Conservation (phyloP, 2,888 invertebrate species). For the Lasioglossum calceatum region DNA sequence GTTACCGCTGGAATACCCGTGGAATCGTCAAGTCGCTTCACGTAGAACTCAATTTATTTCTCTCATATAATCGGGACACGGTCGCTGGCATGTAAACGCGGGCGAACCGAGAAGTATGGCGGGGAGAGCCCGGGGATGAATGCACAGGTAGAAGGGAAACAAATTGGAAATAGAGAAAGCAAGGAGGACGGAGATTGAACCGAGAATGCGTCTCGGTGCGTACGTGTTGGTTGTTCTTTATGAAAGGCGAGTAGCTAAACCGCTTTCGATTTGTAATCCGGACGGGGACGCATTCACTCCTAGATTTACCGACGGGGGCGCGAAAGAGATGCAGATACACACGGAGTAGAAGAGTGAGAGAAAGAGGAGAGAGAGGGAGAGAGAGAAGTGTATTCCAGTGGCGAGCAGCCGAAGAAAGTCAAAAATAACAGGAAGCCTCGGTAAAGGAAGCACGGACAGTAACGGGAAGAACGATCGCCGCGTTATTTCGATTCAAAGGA, state of each 20-base stretch:
- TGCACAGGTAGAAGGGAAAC: conserved; percentile 41
- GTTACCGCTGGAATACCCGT: conserved; percentile 52
- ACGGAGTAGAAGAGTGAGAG: not conserved
- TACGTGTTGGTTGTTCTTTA: conserved; percentile 72
- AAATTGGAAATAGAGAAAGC: conserved; percentile 49
- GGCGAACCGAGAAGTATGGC: conserved; percentile 16
- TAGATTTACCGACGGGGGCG: conserved; percentile 67
- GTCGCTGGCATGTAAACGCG: conserved; percentile 65
- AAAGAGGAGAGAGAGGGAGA: not conserved
- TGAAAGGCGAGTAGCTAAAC: conserved; percentile 77
- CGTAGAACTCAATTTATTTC: conserved; percentile 79
- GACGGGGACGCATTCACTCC: conserved; percentile 76
- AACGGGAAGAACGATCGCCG: conserved; percentile 50
- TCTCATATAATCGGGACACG: conserved; percentile 74
- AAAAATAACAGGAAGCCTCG: not conserved
- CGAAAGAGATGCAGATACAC: not conserved
- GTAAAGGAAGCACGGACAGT: conserved; percentile 4
- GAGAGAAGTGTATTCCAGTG: not conserved
- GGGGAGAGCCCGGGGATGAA: conserved; percentile 28
- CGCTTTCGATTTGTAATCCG: conserved; percentile 79
- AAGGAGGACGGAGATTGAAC: conserved; percentile 57
- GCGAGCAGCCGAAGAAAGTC: not conserved
- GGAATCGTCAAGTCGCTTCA: conserved; percentile 73
- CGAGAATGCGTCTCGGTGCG: conserved; percentile 58
- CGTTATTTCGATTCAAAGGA: conserved; percentile 73